phyloP scores from a whole-genome alignment of 2,797 vertebrate genomes.

The Epinephelus awoara region DNA sequence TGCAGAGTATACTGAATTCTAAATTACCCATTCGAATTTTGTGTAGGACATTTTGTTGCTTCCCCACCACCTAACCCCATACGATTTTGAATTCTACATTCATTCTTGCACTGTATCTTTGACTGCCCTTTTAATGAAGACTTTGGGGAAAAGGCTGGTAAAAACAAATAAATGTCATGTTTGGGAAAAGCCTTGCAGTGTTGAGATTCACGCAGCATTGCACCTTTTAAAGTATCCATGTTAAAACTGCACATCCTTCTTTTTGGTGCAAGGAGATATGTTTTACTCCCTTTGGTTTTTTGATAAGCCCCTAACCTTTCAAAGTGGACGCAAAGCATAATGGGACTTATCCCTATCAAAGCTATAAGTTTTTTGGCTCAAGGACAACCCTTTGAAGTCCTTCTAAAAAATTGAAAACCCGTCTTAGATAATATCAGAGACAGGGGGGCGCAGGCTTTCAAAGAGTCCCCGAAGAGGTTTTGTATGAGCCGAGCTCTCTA shows the following conservation, averaged over 20 bases:
- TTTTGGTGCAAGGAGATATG: neutral
- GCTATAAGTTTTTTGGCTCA: constrained; percentile 31
- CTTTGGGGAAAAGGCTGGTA: constrained; percentile 7
- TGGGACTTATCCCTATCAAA: constrained; percentile 23
- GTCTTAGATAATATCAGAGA: constrained; percentile 38
- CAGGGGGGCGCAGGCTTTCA: neutral
- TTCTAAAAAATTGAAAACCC: constrained; percentile 20
- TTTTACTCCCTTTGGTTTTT: constrained; percentile 11
- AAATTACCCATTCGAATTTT: constrained; percentile 4
- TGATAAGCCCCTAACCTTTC: constrained; percentile 44
- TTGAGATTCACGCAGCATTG: neutral
- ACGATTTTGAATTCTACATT: constrained; percentile 2
- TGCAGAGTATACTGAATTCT: neutral
- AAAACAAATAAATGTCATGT: constrained; percentile 12
- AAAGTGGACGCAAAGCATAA: constrained; percentile 38
- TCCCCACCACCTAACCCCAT: neutral
- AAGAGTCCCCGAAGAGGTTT: constrained; percentile 4
- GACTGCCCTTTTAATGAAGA: constrained; percentile 7
- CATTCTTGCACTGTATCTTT: neutral
- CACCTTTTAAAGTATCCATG: constrained; percentile 21
- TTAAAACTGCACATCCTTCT: constrained; percentile 1
- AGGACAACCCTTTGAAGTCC: constrained; percentile 42
- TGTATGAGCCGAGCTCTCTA: neutral
- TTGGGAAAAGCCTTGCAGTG: neutral
- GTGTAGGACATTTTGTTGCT: neutral